Evolutionary conservation across 2,113 vertebrate genomes (phyloP).

Genomic region (Myrmecobius fasciatus): DNA sequence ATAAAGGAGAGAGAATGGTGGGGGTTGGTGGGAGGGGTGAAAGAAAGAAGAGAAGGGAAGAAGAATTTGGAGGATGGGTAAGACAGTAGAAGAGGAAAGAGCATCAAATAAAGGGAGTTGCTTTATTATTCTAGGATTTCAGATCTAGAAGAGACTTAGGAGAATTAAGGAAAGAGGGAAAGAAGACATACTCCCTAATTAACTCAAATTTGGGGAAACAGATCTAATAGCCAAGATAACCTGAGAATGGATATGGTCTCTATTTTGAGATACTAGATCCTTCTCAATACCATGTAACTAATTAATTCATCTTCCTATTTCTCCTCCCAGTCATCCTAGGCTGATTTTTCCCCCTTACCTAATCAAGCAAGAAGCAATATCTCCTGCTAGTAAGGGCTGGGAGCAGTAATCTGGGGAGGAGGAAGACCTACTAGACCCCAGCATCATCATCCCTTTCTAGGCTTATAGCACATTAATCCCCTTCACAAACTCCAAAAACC

Average conservation of each 20-base stretch:
- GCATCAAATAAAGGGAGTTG: background rate
- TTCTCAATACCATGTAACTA: background rate
- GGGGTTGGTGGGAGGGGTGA: background rate
- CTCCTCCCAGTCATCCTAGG: background rate
- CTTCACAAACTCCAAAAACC: background rate
- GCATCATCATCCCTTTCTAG: background rate
- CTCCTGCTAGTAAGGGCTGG: background rate
- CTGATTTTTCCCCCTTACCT: background rate
- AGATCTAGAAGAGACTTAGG: background rate
- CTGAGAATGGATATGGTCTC: background rate
- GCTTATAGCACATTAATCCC: background rate
- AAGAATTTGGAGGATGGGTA: background rate
- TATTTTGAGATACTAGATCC: background rate
- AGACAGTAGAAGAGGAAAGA: background rate
- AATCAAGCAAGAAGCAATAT: background rate
- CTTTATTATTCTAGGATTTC: background rate
- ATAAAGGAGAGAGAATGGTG: slow-evolving; percentile 3
- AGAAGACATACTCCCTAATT: background rate
- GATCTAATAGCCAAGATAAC: background rate
- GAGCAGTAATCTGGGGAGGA: background rate
- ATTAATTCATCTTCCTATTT: background rate
- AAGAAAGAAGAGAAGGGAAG: background rate
- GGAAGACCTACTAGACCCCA: background rate
- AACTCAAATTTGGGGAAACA: background rate
- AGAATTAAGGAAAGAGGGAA: background rate